These are phyloP conservation scores for Zalophus californianus DNA, from an alignment of 2,797 vertebrate species.

Conservation along the genomic window DNA sequence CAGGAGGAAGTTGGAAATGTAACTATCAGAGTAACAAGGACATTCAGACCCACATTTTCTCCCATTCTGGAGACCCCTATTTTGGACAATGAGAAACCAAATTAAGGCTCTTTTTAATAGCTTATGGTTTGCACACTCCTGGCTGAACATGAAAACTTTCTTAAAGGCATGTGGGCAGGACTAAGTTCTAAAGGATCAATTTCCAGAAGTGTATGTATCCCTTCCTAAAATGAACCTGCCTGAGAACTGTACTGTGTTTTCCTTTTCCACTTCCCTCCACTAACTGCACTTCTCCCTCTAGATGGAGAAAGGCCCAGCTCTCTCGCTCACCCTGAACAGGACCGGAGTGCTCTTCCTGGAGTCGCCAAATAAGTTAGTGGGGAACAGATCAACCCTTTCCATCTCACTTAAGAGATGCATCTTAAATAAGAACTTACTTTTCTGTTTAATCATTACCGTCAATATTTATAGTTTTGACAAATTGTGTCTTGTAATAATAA, in stretches of 20 bases:
- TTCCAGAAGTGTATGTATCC: background rate
- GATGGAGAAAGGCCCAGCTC: background rate
- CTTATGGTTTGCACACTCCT: background rate
- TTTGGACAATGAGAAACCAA: background rate
- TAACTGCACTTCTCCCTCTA: background rate
- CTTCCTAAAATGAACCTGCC: background rate
- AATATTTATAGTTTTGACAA: background rate
- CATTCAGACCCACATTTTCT: background rate
- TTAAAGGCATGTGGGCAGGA: background rate
- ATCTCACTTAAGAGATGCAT: background rate
- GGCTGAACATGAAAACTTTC: background rate
- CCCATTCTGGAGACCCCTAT: background rate
- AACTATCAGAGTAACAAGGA: background rate
- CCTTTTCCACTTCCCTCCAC: background rate
- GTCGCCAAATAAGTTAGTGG: background rate
- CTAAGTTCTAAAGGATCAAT: background rate
- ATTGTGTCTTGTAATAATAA: slow-evolving; percentile 19
- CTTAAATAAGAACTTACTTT: slow-evolving; percentile 15
- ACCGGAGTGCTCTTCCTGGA: background rate
- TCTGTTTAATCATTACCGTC: background rate
- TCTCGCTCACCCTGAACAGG: too few relatives aligned
- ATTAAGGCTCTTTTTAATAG: background rate
- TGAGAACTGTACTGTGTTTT: background rate
- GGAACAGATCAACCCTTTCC: background rate
- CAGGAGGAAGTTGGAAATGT: background rate